phyloP scores from a whole-genome alignment of 2,888 invertebrate genomes.

The Rotaria magnacalcarata region DNA sequence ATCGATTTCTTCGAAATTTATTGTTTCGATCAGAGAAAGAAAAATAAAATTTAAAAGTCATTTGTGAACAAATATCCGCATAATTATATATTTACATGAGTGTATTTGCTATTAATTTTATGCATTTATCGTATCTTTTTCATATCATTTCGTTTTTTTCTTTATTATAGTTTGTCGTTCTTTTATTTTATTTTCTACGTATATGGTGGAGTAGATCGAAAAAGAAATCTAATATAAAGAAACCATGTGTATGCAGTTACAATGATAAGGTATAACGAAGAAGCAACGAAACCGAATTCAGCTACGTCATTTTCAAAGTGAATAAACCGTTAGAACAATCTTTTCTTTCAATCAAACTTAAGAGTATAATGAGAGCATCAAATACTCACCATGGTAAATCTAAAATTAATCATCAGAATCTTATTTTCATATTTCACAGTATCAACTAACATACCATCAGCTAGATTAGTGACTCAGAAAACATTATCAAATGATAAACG shows the following conservation, averaged over 20 bases:
- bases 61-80: neutral
- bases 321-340: neutral
- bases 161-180: neutral
- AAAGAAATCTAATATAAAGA: constrained; percentile 5
- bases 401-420: neutral
- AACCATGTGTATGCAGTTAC: neutral
- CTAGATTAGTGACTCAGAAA: neutral
- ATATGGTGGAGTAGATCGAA: neutral
- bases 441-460: neutral
- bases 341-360: neutral
- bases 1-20: no score
- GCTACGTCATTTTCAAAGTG: neutral
- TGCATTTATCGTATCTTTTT: neutral
- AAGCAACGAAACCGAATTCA: neutral
- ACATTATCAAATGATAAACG: neutral
- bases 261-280: neutral
- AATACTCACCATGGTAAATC: neutral
- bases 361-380: neutral
- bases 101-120: neutral
- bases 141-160: neutral
- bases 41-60: neutral
- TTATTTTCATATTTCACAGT: neutral
- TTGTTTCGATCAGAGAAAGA: neutral
- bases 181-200: neutral
- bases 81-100: neutral